phyloP scores from a whole-genome alignment of 2,888 invertebrate species.

The Phyto melanocephala region DNA sequence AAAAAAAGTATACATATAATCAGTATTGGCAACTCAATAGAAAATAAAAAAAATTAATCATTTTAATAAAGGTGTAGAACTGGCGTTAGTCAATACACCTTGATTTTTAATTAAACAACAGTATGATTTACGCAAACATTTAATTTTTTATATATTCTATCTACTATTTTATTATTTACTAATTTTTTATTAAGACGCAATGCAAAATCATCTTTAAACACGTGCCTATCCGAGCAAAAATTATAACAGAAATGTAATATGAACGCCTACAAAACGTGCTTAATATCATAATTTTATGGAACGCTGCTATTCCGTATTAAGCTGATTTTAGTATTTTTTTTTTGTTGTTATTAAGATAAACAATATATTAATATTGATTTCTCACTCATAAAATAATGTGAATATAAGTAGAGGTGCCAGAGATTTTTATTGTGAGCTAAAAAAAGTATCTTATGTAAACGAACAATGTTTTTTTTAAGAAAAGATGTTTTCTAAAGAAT shows the following conservation, averaged over 20 bases:
- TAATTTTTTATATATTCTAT: too few relatives aligned
- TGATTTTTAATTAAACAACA: too few relatives aligned
- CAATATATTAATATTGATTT: constrained; percentile 44
- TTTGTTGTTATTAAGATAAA: neutral
- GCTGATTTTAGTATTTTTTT: constrained; percentile 8
- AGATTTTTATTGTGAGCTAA: too few relatives aligned
- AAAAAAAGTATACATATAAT: neutral
- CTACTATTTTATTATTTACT: neutral
- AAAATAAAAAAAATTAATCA: neutral
- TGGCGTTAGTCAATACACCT: too few relatives aligned
- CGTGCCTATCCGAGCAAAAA: neutral
- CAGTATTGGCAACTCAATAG: constrained; percentile 5
- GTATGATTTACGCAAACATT: too few relatives aligned
- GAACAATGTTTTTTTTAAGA: too few relatives aligned
- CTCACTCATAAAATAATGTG: neutral
- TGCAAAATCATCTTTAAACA: constrained; percentile 7
- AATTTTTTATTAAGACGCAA: constrained; percentile 37
- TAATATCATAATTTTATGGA: constrained; percentile 20
- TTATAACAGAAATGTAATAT: neutral
- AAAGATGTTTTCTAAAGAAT: too few relatives aligned
- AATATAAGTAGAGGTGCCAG: neutral
- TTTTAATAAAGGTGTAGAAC: neutral
- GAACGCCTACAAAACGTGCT: constrained; percentile 23
- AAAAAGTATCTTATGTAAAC: too few relatives aligned
- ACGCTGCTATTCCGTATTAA: neutral